Evolutionary conservation across 2,113 vertebrate genomes (phyloP), one percentile per base, ranked within the genome.

Genomic region (Myotis brandtii): DNA sequence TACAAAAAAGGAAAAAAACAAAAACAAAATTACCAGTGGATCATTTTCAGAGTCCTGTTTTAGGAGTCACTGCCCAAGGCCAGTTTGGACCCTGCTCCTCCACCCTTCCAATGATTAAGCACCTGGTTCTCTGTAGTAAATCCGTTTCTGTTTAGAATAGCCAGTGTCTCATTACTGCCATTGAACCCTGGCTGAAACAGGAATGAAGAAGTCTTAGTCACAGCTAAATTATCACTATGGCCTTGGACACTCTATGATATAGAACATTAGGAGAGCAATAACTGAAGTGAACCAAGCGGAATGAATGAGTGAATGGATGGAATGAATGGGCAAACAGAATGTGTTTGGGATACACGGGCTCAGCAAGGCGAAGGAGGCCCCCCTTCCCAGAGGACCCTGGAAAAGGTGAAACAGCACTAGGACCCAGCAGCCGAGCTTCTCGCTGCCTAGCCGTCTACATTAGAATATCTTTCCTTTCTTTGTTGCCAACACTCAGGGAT

Each of bases 381-480:
- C 25, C 40, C 59, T 80, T 50, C 91, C 46, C 64, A 67, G 27
- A 80, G 69, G 27, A 37, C 30, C 72, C 70, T n/a, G 6, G 43
- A 17, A 73, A 81, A 95, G 64, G 76, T 34, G 40, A 94, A n/a
- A 23, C 11, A 54, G 50, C 43, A 13, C 52, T 9, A 34, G 64
- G 17, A 73, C 77, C 5, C 43, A 56, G 34, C 27, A 72, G 11
- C 50, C 7, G 0, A 72, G 92, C 34, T 59, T 67, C 80, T 86
- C 46, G 23, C 2, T 13, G 20, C 75, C 92, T n/a, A 85, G 66
- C 81, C 0, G 0, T 73, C 86, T 34, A 40, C 17, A 40, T 72
- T 69, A 46, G 59, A 86, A 86, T 80, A 91, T 56, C 88, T 96
- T 86, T 86, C 86, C 86, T 67, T 67, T 83, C 86, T 89, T 81